Percentiles rank a stretch among this genome's conserved stretches.
Conservation (phyloP, 2,888 invertebrate species). For the Theretra japonica region DNA sequence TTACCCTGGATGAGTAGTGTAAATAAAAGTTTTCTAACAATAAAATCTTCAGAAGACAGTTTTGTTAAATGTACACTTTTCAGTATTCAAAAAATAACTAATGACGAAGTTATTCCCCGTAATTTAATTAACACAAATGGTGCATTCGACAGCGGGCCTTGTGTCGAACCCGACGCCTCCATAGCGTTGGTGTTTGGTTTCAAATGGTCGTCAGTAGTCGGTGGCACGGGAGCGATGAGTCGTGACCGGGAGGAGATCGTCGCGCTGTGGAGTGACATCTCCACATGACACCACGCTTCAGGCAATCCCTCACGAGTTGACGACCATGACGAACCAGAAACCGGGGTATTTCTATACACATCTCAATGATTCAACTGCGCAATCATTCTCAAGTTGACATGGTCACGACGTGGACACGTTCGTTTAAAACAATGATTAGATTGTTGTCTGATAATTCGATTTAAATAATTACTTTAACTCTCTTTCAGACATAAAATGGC, state of each 20-base stretch:
- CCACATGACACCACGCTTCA: conserved; percentile 53
- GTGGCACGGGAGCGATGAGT: conserved; percentile 67
- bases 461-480: too few relatives aligned
- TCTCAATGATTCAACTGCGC: conserved; percentile 7
- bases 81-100: not conserved
- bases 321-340: conserved; percentile 60
- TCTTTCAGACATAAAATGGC: too few relatives aligned
- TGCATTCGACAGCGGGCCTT: conserved; percentile 41
- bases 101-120: conserved; percentile 19
- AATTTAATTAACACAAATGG: conserved; percentile 47
- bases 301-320: conserved; percentile 62
- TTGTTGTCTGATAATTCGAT: too few relatives aligned
- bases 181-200: conserved; percentile 57
- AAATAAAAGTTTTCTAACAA: too few relatives aligned
- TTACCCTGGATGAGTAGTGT: too few relatives aligned
- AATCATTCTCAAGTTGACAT: not conserved
- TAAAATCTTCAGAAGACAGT: too few relatives aligned
- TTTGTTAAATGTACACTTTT: too few relatives aligned
- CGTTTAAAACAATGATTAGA: too few relatives aligned
- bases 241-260: conserved; percentile 66
- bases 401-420: not conserved
- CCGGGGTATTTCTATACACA: conserved; percentile 31
- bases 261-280: conserved; percentile 48
- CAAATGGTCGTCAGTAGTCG: conserved; percentile 64
- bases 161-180: conserved; percentile 18